Evolutionary conservation across 2,797 vertebrate genomes (phyloP).

Genomic region (Semotilus atromaculatus): DNA sequence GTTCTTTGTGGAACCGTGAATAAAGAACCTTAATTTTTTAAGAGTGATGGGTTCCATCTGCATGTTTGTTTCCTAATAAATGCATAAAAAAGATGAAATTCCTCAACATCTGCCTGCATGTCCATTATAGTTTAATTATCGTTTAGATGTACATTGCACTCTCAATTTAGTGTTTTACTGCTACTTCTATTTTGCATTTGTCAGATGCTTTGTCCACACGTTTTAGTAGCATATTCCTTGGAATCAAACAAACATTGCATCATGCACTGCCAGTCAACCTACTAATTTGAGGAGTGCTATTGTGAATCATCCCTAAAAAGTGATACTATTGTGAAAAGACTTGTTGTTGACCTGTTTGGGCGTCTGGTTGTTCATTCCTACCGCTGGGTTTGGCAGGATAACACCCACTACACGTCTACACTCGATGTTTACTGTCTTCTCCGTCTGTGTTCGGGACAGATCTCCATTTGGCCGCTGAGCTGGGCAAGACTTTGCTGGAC

Average conservation of each 20-base stretch:
- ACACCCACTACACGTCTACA: slow-evolving; percentile 32
- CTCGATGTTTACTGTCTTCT: slow-evolving; percentile 55
- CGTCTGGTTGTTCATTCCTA: slow-evolving; percentile 46
- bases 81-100: not conserved
- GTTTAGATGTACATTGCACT: not conserved
- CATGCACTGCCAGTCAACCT: not conserved
- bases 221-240: too few relatives aligned
- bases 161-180: not conserved
- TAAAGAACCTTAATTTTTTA: not conserved
- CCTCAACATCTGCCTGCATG: too few relatives aligned
- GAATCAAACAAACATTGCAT: not conserved
- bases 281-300: not conserved
- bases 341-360: slow-evolving; percentile 9
- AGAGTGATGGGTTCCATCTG: not conserved
- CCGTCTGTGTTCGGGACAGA: slow-evolving; percentile 74
- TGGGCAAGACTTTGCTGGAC: slow-evolving; percentile 93
- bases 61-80: not conserved
- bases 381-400: slow-evolving; percentile 42
- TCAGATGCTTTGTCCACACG: not conserved
- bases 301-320: not conserved
- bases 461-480: slow-evolving; percentile 95
- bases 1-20: not conserved
- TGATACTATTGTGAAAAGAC: not conserved
- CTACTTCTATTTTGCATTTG: not conserved
- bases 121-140: not conserved